phyloP scores from a whole-genome alignment of 2,113 vertebrate species.

The Meles meles region DNA sequence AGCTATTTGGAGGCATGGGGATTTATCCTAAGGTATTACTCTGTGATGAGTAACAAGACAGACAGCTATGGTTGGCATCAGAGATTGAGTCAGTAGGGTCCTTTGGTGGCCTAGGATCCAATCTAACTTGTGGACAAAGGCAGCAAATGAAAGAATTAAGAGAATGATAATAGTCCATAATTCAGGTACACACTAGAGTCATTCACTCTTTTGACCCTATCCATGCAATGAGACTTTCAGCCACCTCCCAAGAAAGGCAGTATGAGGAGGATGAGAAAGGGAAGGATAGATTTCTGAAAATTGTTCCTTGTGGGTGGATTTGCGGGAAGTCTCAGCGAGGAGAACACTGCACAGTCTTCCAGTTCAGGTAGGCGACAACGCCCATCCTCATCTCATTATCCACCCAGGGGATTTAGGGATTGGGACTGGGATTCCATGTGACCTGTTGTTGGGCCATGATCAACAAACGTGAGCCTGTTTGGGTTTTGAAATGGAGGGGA shows the following conservation, averaged over 20 bases:
- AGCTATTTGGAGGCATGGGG: not conserved
- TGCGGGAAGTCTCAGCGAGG: not conserved
- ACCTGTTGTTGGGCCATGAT: not conserved
- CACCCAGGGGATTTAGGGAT: not conserved
- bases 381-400: not conserved
- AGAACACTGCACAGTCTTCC: not conserved
- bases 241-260: not conserved
- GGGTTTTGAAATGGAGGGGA: not conserved
- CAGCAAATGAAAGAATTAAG: not conserved
- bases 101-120: not conserved
- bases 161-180: not conserved
- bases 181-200: not conserved
- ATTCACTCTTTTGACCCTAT: not conserved
- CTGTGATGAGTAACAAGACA: not conserved
- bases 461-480: not conserved
- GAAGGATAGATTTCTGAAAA: not conserved
- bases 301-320: not conserved
- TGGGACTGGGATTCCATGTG: not conserved
- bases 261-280: not conserved
- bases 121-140: not conserved
- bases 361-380: not conserved
- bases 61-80: not conserved
- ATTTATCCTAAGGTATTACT: not conserved
- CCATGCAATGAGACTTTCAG: not conserved
- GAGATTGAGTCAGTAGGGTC: not conserved